Evolutionary conservation across 2,797 vertebrate genomes (phyloP), one percentile per base, ranked within the genome.

Genomic region (Schizopygopsis pylzovi): DNA sequence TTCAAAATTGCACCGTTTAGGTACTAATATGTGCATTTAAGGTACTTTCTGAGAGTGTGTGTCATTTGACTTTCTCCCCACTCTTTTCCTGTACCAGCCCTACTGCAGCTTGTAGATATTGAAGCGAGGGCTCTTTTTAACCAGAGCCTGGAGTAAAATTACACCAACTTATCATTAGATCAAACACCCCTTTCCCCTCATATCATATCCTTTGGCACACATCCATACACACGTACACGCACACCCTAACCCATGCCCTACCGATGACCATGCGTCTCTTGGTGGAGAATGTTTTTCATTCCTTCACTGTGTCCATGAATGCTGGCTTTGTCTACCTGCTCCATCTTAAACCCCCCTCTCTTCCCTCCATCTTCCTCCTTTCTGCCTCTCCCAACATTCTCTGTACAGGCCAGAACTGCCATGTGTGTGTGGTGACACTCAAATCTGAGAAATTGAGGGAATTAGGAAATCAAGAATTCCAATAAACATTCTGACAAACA

Each of bases 231-330:
- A 82, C 45, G 61, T 15, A 63, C 49, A 76, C 65, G 83, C 68
- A 89, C 67, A 87, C 77, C 72, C 79, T 87, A 86, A 71, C 78
- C 87, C 75, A 82, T 89, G 88, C 49, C 84, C 63, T 87, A 76
- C 84, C 71, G 88, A 87, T 89, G 93, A 86, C 85, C 87, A 87
- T 75, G 81, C 43, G 59, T 16, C 83, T 85, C 87, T 90, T 88
- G 81, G 81, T 87, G 87, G 88, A 94, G 95, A 96, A 95, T 95
- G 93, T 95, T 95, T 96, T 95, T 93, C 95, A 95, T 96, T 95
- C 95, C 95, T 95, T 71, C 88, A 83, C 84, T 71, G 90, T 92
- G 94, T 92, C 92, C 91, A 95, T 96, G 95, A 96, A 96, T 96
- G 94, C 95, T 94, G 95, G 93, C 95, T 96, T 96, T 96, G 95